These are phyloP conservation scores for Loxodonta africana DNA, from an alignment of 2,113 vertebrate genomes.

Conservation along the genomic window DNA sequence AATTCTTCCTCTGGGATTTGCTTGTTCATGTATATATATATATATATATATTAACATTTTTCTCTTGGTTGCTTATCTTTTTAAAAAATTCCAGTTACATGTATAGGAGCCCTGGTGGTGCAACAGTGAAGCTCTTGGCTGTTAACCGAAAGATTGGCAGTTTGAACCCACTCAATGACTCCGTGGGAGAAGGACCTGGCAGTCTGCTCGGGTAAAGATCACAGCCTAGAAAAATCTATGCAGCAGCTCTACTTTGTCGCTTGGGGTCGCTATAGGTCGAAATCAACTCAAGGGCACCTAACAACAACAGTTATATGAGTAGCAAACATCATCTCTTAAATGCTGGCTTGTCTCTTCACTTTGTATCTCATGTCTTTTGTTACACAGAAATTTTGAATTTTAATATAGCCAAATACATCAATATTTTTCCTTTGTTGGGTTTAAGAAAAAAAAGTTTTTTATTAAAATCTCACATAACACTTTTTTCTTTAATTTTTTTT, in stretches of 20 bases:
- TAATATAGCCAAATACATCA: not conserved
- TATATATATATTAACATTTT: not conserved
- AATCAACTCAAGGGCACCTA: too few relatives aligned
- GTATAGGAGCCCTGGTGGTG: not conserved
- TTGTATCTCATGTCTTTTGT: not conserved
- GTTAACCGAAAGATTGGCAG: too few relatives aligned
- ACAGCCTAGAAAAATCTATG: too few relatives aligned
- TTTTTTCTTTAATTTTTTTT: not conserved
- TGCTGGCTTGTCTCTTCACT: not conserved
- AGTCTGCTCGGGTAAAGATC: too few relatives aligned
- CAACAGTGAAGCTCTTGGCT: too few relatives aligned
- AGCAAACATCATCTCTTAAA: not conserved
- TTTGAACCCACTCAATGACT: too few relatives aligned
- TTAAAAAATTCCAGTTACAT: not conserved
- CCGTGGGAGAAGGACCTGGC: too few relatives aligned
- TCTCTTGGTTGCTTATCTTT: not conserved
- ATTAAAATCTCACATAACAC: not conserved
- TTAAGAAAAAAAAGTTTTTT: not conserved
- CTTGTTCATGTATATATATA: not conserved
- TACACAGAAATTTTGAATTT: slow-evolving; percentile 7
- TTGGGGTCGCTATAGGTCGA: too few relatives aligned
- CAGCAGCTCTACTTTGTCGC: too few relatives aligned
- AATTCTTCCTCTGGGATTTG: not conserved
- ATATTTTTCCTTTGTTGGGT: not conserved
- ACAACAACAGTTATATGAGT: not conserved